Conservation (phyloP, 2,888 invertebrate species). For the Megalurothrips usitatus region DNA sequence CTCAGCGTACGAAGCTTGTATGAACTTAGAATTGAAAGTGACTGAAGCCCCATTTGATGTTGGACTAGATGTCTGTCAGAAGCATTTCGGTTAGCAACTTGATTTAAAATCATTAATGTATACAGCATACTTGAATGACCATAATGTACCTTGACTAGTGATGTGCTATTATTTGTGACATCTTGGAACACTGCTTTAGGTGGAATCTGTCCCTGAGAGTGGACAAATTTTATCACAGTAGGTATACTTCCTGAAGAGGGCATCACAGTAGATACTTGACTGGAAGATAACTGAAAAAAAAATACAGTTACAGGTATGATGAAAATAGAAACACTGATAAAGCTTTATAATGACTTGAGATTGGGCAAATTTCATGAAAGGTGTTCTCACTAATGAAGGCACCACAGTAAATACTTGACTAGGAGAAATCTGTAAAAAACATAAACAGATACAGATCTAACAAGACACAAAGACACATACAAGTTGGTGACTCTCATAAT, state of each 20-base stretch:
- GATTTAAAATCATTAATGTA: not conserved
- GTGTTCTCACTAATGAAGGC: not conserved
- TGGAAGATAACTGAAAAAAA: not conserved
- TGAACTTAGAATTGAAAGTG: not conserved
- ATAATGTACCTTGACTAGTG: not conserved
- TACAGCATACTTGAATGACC: not conserved
- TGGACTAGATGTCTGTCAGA: not conserved
- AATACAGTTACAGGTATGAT: not conserved
- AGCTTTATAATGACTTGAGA: not conserved
- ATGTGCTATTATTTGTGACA: not conserved
- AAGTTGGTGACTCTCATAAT: too few relatives aligned
- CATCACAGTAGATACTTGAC: not conserved
- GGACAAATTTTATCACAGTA: not conserved
- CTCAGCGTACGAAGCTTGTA: not conserved
- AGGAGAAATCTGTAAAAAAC: too few relatives aligned
- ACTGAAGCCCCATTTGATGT: not conserved
- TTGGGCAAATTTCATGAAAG: not conserved
- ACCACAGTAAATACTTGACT: not conserved
- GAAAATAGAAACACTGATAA: not conserved
- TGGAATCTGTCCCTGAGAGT: not conserved
- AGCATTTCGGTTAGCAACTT: not conserved
- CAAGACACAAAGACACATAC: too few relatives aligned
- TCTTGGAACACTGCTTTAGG: not conserved
- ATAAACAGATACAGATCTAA: too few relatives aligned
- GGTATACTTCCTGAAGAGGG: not conserved